phyloP scores from a whole-genome alignment of 2,888 invertebrate species.

The Conops quadrifasciatus region DNA sequence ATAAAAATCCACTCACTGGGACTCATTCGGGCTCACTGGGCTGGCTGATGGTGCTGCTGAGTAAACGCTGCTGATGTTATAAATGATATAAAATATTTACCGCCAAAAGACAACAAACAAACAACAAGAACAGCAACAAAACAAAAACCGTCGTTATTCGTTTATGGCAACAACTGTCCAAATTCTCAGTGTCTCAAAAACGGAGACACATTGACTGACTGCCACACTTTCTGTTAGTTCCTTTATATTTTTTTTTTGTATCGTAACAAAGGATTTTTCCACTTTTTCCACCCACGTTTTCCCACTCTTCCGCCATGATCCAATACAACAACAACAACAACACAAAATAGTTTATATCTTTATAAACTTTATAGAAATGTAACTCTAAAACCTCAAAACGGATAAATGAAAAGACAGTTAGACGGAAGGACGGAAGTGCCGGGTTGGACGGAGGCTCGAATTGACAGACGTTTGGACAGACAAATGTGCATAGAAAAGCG shows the following conservation, averaged over 20 bases:
- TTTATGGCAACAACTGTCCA: slow-evolving; percentile 15
- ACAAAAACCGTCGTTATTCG: background rate
- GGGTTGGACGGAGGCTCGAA: too few relatives aligned
- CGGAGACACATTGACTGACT: slow-evolving; percentile 54
- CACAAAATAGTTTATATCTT: background rate
- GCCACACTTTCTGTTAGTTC: slow-evolving; percentile 52
- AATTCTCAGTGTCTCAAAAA: slow-evolving; percentile 22
- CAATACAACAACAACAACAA: background rate
- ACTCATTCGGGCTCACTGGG: too few relatives aligned
- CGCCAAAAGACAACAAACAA: background rate
- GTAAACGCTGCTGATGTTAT: too few relatives aligned
- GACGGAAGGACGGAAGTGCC: too few relatives aligned
- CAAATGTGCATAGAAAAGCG: too few relatives aligned
- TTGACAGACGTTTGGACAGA: too few relatives aligned
- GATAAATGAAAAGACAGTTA: too few relatives aligned
- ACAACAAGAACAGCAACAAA: background rate
- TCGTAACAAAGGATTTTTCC: background rate
- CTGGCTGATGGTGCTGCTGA: too few relatives aligned
- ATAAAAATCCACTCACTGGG: slow-evolving; percentile 50
- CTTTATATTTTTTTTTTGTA: background rate
- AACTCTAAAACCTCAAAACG: background rate
- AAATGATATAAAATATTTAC: too few relatives aligned
- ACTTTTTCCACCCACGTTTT: background rate
- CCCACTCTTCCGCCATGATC: background rate
- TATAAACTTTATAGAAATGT: background rate